A percentile compares a stretch with the other conserved stretches of the same genome.
phyloP scores from a whole-genome alignment of 2,113 vertebrate species.

The Acanthochromis polyacanthus region DNA sequence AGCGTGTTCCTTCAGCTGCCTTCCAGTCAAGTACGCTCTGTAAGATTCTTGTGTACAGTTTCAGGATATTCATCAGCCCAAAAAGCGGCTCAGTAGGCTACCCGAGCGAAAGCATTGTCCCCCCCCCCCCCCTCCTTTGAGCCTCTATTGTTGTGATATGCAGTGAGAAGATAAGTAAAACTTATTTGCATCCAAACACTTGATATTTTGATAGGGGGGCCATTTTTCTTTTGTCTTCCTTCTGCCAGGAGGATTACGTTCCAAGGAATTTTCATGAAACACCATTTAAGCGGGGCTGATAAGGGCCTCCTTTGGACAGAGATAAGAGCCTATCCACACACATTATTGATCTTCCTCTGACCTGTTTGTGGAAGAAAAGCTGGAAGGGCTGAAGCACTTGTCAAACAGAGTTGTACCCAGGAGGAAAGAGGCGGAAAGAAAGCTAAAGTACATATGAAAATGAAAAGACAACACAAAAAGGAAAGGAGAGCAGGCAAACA shows the following conservation, averaged over 20 bases:
- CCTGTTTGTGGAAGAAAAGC: constrained; percentile 78
- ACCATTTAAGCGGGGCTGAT: constrained; percentile 77
- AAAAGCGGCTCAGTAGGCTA: constrained; percentile 31
- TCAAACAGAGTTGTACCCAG: constrained; percentile 61
- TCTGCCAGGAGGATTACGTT: constrained; percentile 72
- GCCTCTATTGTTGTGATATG: constrained; percentile 53
- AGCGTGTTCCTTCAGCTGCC: constrained; percentile 33
- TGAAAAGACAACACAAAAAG: constrained; percentile 5
- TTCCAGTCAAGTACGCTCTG: constrained; percentile 27
- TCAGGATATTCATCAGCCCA: constrained; percentile 53
- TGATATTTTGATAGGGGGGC: constrained; percentile 67
- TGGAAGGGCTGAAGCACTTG: constrained; percentile 65
- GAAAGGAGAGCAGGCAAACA: neutral
- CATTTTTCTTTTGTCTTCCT: constrained; percentile 72
- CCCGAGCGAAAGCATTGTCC: constrained; percentile 10
- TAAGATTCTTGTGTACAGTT: constrained; percentile 34
- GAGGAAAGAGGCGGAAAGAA: constrained; percentile 49
- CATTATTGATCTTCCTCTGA: constrained; percentile 80
- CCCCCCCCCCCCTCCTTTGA: constrained; percentile 1
- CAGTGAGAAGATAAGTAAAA: constrained; percentile 67
- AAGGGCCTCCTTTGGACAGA: constrained; percentile 70
- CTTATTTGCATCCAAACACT: constrained; percentile 67
- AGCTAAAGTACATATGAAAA: constrained; percentile 24
- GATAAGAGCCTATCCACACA: constrained; percentile 78
- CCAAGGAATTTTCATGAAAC: constrained; percentile 79